Base-by-base conservation (phyloP, 2,797 vertebrate genomes). In the Sparus aurata region DNA sequence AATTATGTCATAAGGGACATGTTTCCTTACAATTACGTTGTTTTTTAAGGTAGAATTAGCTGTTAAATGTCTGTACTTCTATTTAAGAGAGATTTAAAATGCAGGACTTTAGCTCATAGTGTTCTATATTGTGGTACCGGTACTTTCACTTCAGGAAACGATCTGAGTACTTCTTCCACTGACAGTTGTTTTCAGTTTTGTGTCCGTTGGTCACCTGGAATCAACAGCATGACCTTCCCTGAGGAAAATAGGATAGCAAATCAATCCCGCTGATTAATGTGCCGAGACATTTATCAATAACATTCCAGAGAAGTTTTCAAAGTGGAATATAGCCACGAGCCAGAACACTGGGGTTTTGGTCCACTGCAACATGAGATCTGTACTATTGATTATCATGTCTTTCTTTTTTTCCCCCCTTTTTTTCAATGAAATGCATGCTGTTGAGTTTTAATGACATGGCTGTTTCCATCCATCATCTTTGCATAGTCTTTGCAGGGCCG, bases 221-320 rank as follows among this genome's bases (percentile, higher is more conserved):
- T 10, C 18, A 61, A 17, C 64, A 52, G 22, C 38, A 20, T 10
- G 34, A 67, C 17, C 22, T 47, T 47, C 27, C 22, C 27, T 16
- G 11, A 22, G 57, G 41, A 52, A 75, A 58, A 22, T 27, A 59
- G 25, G 30, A 47, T 34, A 58, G 0, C 10, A 50, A 17, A 53
- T 57, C 12, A 50, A 58, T 70, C 63, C 25, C 65, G 30, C 17
- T 30, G 58, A 58, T 66, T 52, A 59, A 23, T 69, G 45, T 55
- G 23, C n/a, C 0, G 7, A n/a, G 12, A 1, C 12, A 27, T 23
- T 18, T 30, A 57, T 73, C 30, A 63, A 54, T 74, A 61, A 43
- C 12, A 17, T 5, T 27, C 25, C 5, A 57, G 57, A 57, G 23
- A 3, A 17, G 9, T 27, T 27, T 30, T 16, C 54, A 57, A 27